These are phyloP conservation scores for Leptogaster cylindrica DNA, from an alignment of 2,888 invertebrate species.

Conservation along the genomic window DNA sequence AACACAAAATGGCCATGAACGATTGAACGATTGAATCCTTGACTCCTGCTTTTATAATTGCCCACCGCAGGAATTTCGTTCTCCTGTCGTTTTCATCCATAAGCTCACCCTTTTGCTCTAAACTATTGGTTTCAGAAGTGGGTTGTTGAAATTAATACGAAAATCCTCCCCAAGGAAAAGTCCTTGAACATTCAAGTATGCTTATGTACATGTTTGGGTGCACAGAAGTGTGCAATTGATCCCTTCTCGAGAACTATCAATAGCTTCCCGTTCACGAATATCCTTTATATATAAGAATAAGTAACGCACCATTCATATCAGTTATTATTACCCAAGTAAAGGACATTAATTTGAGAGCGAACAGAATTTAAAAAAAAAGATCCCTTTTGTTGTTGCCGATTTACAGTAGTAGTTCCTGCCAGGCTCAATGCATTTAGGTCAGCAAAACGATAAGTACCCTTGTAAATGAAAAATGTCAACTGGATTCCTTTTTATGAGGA, in stretches of 20 bases:
- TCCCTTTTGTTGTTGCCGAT: slow-evolving; percentile 1
- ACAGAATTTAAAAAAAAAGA: no score
- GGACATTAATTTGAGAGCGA: slow-evolving; percentile 15
- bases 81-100: no score
- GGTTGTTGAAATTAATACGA: slow-evolving; percentile 24
- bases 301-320: no score
- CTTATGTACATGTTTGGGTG: slow-evolving; percentile 8
- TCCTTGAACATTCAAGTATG: background rate
- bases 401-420: no score
- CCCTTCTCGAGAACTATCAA: slow-evolving; percentile 12
- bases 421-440: no score
- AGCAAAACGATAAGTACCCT: no score
- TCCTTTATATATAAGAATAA: slow-evolving; percentile 3
- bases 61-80: background rate
- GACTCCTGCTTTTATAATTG: background rate
- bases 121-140: slow-evolving; percentile 2
- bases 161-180: slow-evolving; percentile 2
- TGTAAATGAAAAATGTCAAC: slow-evolving; percentile 1
- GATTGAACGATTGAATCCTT: slow-evolving; percentile 3
- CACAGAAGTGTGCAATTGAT: slow-evolving; percentile 31
- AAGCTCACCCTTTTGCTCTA: background rate
- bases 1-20: background rate
- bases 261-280: slow-evolving; percentile 26
- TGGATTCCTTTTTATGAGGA: background rate
- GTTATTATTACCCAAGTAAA: slow-evolving; percentile 6